Conservation (phyloP, 2,888 invertebrate genomes). For the Dryobota labecula region DNA sequence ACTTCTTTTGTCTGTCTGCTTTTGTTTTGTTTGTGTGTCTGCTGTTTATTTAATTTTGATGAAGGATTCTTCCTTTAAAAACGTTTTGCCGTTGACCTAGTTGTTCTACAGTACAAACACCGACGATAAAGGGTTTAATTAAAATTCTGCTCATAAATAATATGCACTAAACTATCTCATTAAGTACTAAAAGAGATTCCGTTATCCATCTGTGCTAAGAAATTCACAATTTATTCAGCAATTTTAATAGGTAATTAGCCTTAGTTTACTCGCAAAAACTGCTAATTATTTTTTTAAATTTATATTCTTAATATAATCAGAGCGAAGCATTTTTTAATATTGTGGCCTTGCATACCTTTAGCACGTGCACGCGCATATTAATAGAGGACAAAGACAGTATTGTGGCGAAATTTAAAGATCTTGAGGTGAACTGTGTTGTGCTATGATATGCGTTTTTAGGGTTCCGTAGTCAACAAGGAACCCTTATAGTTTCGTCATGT, state of each 20-base stretch:
- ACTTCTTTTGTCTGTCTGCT: background rate
- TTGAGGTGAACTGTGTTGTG: background rate
- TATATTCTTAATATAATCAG: constrained; percentile 31
- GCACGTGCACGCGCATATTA: constrained; percentile 2
- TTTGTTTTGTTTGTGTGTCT: too few relatives aligned
- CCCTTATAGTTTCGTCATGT: too few relatives aligned
- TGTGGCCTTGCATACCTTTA: constrained; percentile 22
- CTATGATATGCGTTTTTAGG: background rate
- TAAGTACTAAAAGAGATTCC: constrained; percentile 13
- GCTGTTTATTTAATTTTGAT: background rate
- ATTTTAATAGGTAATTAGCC: constrained; percentile 17
- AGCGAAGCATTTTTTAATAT: constrained; percentile 35
- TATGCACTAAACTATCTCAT: constrained; percentile 11
- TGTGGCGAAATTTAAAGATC: background rate
- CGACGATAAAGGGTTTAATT: background rate
- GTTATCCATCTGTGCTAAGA: background rate
- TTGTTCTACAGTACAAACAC: background rate
- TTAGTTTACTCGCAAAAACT: constrained; percentile 10
- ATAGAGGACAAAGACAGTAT: background rate
- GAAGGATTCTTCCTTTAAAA: background rate
- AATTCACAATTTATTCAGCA: constrained; percentile 21
- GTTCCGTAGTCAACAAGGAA: too few relatives aligned
- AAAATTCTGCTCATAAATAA: constrained; percentile 21
- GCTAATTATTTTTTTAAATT: constrained; percentile 8
- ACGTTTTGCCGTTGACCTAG: background rate